Evolutionary conservation across 1,140 invertebrate genomes (phyloP), one percentile per base, ranked within the genome.

Genomic region (Panagrolaimus sp.): DNA sequence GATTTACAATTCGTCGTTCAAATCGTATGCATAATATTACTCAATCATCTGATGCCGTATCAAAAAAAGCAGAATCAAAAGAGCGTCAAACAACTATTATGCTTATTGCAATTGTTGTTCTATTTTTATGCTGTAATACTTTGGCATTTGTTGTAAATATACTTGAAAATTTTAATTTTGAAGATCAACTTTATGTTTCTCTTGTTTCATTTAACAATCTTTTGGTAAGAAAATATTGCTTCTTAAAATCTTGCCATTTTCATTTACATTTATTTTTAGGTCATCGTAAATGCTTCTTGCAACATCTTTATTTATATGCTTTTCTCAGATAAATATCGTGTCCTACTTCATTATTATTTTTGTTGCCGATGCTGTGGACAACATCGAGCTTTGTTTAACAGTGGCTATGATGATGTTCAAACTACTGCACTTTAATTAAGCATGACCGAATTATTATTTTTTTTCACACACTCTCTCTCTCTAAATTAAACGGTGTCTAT

Each of bases 241-340:
- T 65, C 20, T 23, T 9, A 4, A 47, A 48, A 47, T 25, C 57
- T 48, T n/a, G n/a, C n/a, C n/a, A n/a, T 27, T 63, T 64, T n/a
- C 53, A 65, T 20, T 68, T 7, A 47, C 13, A 47, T 8, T 20
- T 70, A 31, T 42, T 25, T 73, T 38, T 68, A 77, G 77, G 77
- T 80, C 1, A 79, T 79, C 14, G 62, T 77, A 23, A 78, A 78
- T 47, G 72, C 77, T 5, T 74, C 79, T 3, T 80, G 73, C 66
- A 81, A 81, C 69, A 79, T 81, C 42, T 81, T 82, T 63, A 78
- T 81, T 38, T 81, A 82, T 71, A 80, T 82, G 57, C 68, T 82
- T 2, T 81, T 81, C 71, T 77, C 74, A 13, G 79, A 83, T 27
- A 78, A 78, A 53, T 81, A 81, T 63, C 69, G 79, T 47, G 57